Evolutionary conservation across 1,140 invertebrate species (phyloP).

Genomic region (Trichonephila clavata): DNA sequence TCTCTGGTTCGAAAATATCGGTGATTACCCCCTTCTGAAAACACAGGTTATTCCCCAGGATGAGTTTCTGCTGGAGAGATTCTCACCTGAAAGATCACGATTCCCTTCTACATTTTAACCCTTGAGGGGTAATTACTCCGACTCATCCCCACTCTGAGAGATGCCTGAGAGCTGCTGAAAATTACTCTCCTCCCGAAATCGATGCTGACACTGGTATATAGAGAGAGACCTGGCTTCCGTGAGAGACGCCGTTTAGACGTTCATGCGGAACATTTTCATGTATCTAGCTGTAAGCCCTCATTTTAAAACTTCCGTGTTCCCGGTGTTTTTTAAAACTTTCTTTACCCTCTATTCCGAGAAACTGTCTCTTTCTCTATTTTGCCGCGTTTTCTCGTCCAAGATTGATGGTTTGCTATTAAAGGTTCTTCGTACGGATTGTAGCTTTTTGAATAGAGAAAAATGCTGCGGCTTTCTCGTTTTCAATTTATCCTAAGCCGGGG

Average conservation of each 20-base stretch:
- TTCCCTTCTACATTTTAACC: constrained; percentile 68
- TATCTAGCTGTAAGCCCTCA: constrained; percentile 63
- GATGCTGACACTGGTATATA: constrained; percentile 48
- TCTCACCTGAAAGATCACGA: constrained; percentile 66
- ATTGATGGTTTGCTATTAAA: constrained; percentile 65
- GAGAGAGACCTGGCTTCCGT: constrained; percentile 27
- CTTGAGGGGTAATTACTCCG: constrained; percentile 71
- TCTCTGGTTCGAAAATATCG: constrained; percentile 54
- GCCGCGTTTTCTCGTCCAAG: not conserved
- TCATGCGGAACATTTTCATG: constrained; percentile 57
- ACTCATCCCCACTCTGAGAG: constrained; percentile 11
- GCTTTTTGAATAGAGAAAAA: constrained; percentile 33
- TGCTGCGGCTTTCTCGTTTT: constrained; percentile 24
- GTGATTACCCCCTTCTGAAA: constrained; percentile 68
- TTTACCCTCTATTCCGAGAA: constrained; percentile 24
- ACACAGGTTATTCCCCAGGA: constrained; percentile 54
- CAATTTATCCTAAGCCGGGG: constrained; percentile 28
- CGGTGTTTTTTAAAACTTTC: constrained; percentile 34
- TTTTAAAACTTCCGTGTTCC: constrained; percentile 56
- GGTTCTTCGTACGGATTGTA: constrained; percentile 26
- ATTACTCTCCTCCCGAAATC: constrained; percentile 58
- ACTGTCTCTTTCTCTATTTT: constrained; percentile 39
- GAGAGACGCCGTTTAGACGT: constrained; percentile 57
- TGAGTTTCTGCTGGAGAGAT: constrained; percentile 44
- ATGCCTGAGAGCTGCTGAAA: constrained; percentile 28